Evolutionary conservation across 2,797 vertebrate species (phyloP).

Genomic region (Coregonus suidteri): DNA sequence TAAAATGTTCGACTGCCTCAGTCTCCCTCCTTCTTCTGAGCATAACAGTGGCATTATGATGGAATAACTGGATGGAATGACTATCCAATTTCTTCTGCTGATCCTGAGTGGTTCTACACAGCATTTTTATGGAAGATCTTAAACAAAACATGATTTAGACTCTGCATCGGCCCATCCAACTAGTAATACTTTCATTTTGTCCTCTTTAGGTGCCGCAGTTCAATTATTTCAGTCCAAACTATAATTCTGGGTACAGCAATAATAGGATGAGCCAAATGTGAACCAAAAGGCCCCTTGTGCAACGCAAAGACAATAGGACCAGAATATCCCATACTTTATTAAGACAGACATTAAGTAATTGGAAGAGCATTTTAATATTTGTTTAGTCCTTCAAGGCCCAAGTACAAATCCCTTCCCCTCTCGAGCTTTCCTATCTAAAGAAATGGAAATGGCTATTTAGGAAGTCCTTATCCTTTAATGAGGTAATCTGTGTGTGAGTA

Average conservation of each 20-base stretch:
- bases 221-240: conserved; percentile 32
- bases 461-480: background rate
- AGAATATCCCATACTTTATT: conserved; percentile 19
- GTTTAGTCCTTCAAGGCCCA: conserved; percentile 2
- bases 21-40: background rate
- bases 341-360: conserved; percentile 40
- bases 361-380: conserved; percentile 32
- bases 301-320: conserved; percentile 11
- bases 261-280: conserved; percentile 30
- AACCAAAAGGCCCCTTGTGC: conserved; percentile 18
- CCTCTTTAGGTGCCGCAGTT: conserved; percentile 12
- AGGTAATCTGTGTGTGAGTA: background rate
- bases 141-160: conserved; percentile 43
- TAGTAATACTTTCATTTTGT: conserved; percentile 30
- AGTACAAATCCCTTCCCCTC: background rate
- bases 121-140: conserved; percentile 25
- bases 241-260: conserved; percentile 35
- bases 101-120: conserved; percentile 28
- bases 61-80: conserved; percentile 27
- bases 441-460: background rate
- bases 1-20: conserved; percentile 16
- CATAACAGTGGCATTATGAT: conserved; percentile 44
- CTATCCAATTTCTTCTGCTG: conserved; percentile 43
- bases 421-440: background rate
- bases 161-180: conserved; percentile 19